Evolutionary conservation across 2,888 invertebrate species (phyloP).

Genomic region (Drosophila flavopinicola): DNA sequence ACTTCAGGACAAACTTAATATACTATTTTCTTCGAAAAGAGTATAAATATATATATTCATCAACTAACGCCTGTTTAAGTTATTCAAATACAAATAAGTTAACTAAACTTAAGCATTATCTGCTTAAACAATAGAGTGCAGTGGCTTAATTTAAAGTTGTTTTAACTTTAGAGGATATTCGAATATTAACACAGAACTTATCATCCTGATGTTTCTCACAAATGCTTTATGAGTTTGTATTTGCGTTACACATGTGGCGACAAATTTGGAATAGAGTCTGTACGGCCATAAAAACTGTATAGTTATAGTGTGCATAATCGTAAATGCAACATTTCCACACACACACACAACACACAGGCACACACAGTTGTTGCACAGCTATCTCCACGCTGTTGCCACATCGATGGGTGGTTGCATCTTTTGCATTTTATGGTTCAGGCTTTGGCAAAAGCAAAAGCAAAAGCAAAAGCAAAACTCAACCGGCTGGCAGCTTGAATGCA

Average conservation of each 20-base stretch:
- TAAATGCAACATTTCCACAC: constrained; percentile 48
- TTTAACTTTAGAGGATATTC: no score
- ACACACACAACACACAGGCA: constrained; percentile 25
- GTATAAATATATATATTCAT: no score
- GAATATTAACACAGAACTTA: neutral
- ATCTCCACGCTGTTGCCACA: constrained; percentile 30
- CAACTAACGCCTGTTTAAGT: no score
- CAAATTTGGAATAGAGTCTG: neutral
- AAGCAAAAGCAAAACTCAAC: no score
- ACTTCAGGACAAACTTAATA: no score
- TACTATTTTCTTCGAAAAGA: no score
- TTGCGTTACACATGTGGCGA: constrained; percentile 10
- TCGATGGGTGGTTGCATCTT: constrained; percentile 52
- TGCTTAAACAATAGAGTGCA: no score
- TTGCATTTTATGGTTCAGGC: constrained; percentile 71
- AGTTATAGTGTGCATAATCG: constrained; percentile 22
- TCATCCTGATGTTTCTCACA: no score
- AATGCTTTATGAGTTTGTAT: neutral
- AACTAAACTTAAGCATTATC: no score
- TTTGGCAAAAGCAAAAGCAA: constrained; percentile 28
- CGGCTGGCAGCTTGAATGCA: constrained; percentile 1
- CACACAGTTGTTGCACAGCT: constrained; percentile 10
- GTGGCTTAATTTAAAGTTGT: no score
- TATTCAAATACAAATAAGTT: no score
- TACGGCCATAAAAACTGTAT: constrained; percentile 14